Base-by-base conservation (phyloP, 2,797 vertebrate genomes). In the Gephyroberyx darwinii region DNA sequence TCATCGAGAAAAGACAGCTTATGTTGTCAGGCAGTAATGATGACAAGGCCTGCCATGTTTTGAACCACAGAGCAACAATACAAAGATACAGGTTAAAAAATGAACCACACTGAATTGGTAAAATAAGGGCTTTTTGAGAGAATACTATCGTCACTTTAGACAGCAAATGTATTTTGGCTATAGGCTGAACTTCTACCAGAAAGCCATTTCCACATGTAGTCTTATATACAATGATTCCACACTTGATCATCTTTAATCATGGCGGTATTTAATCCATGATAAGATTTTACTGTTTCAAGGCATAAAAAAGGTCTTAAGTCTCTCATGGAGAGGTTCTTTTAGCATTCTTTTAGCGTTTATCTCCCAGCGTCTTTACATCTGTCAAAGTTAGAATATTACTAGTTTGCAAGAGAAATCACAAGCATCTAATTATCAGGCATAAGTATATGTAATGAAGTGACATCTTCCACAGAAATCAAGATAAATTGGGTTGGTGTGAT, bases 361-460 rank as follows among this genome's bases (percentile, higher is more conserved):
- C 64, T 4, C 9, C 43, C 1, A 33, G 8, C 0, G 2, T 65
- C 30, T 55, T 65, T 62, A 51, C 55, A 63, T 66, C 22, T 54
- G 20, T 45, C 17, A 58, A 67, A 37, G 71, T 76, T 65, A 62
- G 41, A 14, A 78, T 74, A 58, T 62, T n/a, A 47, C 8, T 43
- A 51, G 5, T 39, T 65, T 75, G 66, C 10, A 65, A 70, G 50
- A 51, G 58, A 62, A 85, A 65, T 47, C 12, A 14, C 45, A 6
- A 53, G 59, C 33, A 62, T 33, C 54, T 80, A 75, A 84, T 86
- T 82, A 45, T 10, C 52, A 45, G 52, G 51, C 20, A 54, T 45
- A 74, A 55, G 31, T 61, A 57, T 52, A 39, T 47, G 60, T 77
- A 81, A 76, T 74, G 58, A 80, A 55, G 35, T 71, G 60, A 65